phyloP scores from a whole-genome alignment of 1,140 invertebrate genomes.

The Ceratosolen fusciceps region DNA sequence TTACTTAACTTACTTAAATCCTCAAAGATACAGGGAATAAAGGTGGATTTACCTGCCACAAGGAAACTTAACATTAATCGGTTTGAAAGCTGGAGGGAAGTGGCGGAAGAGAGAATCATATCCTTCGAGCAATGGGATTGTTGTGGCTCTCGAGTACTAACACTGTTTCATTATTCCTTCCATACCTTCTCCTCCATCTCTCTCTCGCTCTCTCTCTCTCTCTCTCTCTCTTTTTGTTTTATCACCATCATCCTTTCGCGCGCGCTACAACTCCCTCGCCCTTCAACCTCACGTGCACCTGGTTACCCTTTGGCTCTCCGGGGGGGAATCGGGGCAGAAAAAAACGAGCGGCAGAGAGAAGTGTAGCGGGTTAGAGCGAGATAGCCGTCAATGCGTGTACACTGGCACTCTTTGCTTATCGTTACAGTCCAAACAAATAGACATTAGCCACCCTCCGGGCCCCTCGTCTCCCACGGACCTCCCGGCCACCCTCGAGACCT shows the following conservation, averaged over 20 bases:
- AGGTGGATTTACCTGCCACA: no score
- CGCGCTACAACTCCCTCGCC: slow-evolving; percentile 3
- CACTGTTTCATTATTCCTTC: no score
- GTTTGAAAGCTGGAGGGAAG: no score
- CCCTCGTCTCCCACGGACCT: slow-evolving; percentile 40
- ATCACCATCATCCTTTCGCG: slow-evolving; percentile 7
- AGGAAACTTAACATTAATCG: no score
- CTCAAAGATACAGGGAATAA: no score
- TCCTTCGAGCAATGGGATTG: no score
- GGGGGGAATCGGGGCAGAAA: neutral
- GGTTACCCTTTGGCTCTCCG: slow-evolving; percentile 35
- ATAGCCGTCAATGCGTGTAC: slow-evolving; percentile 34
- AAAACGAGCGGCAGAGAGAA: neutral
- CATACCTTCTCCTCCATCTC: no score
- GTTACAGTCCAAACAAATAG: slow-evolving; percentile 31
- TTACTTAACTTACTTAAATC: no score
- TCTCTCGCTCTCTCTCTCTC: neutral
- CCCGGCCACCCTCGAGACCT: no score
- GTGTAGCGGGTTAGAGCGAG: neutral
- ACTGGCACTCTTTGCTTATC: slow-evolving; percentile 31
- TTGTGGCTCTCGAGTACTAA: no score
- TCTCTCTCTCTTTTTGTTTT: neutral
- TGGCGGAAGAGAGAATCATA: no score
- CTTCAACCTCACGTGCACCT: slow-evolving; percentile 35
- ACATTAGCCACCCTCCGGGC: neutral